phyloP scores from a whole-genome alignment of 2,888 invertebrate genomes.

The Colostygia pectinataria region DNA sequence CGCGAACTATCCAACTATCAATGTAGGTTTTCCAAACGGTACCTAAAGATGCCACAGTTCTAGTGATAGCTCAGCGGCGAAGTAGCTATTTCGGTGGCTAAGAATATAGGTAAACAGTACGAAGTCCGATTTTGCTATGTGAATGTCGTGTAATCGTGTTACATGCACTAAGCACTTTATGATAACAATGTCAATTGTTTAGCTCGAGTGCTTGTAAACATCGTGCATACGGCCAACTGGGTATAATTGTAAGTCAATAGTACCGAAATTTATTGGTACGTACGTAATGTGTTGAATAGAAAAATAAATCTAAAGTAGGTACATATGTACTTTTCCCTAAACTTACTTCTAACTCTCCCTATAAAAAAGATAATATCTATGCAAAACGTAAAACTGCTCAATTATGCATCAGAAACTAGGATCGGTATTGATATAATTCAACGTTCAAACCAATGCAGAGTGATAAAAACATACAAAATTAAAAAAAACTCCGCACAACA shows the following conservation, averaged over 20 bases:
- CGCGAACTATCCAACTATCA: background rate
- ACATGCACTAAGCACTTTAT: background rate
- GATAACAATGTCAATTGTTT: slow-evolving; percentile 5
- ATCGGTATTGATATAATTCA: too few relatives aligned
- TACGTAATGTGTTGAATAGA: too few relatives aligned
- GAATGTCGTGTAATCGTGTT: slow-evolving; percentile 1
- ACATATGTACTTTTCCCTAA: too few relatives aligned
- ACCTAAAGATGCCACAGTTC: background rate
- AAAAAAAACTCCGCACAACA: too few relatives aligned
- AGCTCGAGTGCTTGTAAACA: slow-evolving; percentile 7
- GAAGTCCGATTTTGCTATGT: slow-evolving; percentile 20
- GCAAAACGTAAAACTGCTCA: too few relatives aligned
- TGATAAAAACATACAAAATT: too few relatives aligned
- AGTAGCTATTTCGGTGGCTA: slow-evolving; percentile 23
- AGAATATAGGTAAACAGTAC: slow-evolving; percentile 5
- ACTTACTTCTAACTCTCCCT: too few relatives aligned
- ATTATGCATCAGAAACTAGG: too few relatives aligned
- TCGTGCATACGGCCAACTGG: background rate
- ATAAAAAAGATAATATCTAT: too few relatives aligned
- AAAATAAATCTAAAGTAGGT: too few relatives aligned
- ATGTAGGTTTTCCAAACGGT: background rate
- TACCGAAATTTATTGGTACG: too few relatives aligned
- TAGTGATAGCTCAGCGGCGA: background rate
- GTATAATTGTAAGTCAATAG: background rate
- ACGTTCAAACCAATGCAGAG: too few relatives aligned